phyloP scores from a whole-genome alignment of 2,113 vertebrate species.

The Crypturellus undulatus region DNA sequence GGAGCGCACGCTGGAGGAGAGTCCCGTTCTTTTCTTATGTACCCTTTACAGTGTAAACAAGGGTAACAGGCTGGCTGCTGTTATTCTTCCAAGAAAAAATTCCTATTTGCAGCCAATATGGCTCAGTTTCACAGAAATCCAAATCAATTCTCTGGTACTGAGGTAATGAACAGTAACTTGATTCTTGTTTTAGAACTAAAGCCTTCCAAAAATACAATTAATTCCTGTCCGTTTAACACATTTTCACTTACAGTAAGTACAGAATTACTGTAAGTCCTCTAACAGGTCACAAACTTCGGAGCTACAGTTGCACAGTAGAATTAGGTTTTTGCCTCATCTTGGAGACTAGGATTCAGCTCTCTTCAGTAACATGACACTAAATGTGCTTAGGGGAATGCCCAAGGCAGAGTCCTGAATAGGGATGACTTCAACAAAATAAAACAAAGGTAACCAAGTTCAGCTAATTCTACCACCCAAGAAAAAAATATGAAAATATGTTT shows the following conservation, averaged over 20 bases:
- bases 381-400: background rate
- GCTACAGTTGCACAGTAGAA: background rate
- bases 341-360: background rate
- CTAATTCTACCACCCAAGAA: background rate
- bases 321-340: background rate
- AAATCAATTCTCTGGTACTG: conserved; percentile 49
- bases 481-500: background rate
- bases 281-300: background rate
- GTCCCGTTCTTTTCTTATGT: conserved; percentile 32
- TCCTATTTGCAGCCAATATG: conserved; percentile 56
- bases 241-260: conserved; percentile 28
- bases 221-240: background rate
- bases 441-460: background rate
- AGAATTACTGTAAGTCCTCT: background rate
- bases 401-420: background rate
- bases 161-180: conserved; percentile 59
- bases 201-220: conserved; percentile 35
- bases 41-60: conserved; percentile 67
- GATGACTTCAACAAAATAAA: background rate
- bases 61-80: conserved; percentile 59
- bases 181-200: conserved; percentile 34
- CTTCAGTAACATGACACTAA: background rate
- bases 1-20: background rate
- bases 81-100: conserved; percentile 66
- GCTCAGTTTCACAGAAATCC: conserved; percentile 57